phyloP scores from a whole-genome alignment of 2,888 invertebrate genomes.

The Asteroscopus sphinx region DNA sequence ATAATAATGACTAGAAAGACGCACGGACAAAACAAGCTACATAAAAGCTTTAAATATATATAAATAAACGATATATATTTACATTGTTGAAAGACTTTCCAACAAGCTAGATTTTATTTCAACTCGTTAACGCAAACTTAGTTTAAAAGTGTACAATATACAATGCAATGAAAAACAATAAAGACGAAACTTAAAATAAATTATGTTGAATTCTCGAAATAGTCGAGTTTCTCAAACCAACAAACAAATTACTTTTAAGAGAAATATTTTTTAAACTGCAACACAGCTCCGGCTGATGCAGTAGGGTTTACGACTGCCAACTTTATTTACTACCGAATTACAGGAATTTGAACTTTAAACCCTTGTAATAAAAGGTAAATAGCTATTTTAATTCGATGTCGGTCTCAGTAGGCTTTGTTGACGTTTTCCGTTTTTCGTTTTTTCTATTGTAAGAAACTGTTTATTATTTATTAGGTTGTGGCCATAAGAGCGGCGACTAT shows the following conservation, averaged over 20 bases:
- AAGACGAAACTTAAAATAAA: conserved; percentile 33
- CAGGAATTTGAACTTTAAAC: conserved; percentile 14
- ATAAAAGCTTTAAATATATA: too few relatives aligned
- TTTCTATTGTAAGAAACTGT: conserved; percentile 73
- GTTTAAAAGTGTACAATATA: conserved; percentile 12
- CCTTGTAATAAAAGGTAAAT: conserved; percentile 10
- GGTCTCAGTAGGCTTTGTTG: conserved; percentile 68
- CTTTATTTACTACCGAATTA: conserved; percentile 5
- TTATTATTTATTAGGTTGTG: conserved; percentile 58
- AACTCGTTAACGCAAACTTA: background rate
- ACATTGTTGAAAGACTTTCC: background rate
- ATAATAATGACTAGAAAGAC: too few relatives aligned
- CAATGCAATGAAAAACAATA: conserved; percentile 11
- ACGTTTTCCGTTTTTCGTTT: conserved; percentile 77
- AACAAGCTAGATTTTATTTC: background rate
- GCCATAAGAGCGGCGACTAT: conserved; percentile 39
- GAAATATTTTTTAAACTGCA: conserved; percentile 70
- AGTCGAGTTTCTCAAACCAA: conserved; percentile 57
- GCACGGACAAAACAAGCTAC: too few relatives aligned
- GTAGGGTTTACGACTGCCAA: conserved; percentile 53
- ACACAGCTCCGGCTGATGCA: conserved; percentile 56
- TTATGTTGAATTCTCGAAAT: conserved; percentile 48
- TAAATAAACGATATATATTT: too few relatives aligned
- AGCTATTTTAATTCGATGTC: conserved; percentile 52
- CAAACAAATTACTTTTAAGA: conserved; percentile 74